These are phyloP conservation scores for Leptothorax acervorum DNA, from an alignment of 2,888 invertebrate species.

Conservation along the genomic window DNA sequence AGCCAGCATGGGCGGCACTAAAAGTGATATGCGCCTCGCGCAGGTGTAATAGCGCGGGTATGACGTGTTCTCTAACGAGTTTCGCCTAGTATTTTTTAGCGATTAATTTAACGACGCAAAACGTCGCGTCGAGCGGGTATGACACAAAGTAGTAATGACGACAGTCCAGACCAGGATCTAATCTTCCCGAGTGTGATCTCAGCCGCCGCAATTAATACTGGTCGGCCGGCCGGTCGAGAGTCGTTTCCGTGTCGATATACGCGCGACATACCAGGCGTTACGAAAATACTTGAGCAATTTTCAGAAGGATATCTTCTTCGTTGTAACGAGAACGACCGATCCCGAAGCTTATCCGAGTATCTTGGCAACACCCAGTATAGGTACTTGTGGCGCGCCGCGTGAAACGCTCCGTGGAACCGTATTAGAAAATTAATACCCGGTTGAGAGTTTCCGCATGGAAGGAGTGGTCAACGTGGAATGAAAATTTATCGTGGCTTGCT, in stretches of 20 bases:
- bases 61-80: constrained; percentile 62
- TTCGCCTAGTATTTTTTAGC: constrained; percentile 60
- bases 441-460: constrained; percentile 75
- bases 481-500: constrained; percentile 79
- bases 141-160: constrained; percentile 62
- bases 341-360: not conserved
- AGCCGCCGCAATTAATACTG: constrained; percentile 53
- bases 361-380: constrained; percentile 30
- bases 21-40: constrained; percentile 40
- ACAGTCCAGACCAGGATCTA: constrained; percentile 50
- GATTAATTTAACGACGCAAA: constrained; percentile 63
- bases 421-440: constrained; percentile 73
- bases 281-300: not conserved
- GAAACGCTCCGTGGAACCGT: constrained; percentile 63
- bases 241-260: constrained; percentile 31
- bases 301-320: not conserved
- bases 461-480: constrained; percentile 79
- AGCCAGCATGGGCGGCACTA: constrained; percentile 33
- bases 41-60: constrained; percentile 61
- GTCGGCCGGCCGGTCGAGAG: constrained; percentile 15
- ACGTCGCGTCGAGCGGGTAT: constrained; percentile 44
- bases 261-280: constrained; percentile 18
- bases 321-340: not conserved
- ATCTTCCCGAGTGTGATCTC: constrained; percentile 57
- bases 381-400: constrained; percentile 16